Conservation (phyloP, 2,113 vertebrate species). For the Apodemus sylvaticus region DNA sequence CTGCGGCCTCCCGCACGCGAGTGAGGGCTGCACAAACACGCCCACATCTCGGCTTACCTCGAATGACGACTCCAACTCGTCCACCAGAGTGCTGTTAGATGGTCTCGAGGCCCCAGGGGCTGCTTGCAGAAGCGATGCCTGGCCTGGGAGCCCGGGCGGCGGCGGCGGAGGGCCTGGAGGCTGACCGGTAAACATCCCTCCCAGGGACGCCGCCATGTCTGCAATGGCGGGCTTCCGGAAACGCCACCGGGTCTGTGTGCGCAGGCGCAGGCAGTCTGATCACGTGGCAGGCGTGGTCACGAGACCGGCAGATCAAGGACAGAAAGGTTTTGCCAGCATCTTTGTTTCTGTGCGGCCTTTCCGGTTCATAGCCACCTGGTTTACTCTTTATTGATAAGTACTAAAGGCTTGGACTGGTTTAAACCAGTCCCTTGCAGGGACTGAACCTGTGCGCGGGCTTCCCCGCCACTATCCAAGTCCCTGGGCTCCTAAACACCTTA, state of each 20-base stretch:
- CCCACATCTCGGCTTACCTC: conserved; percentile 85
- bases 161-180: conserved; percentile 79
- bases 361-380: not conserved
- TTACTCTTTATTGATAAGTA: no score
- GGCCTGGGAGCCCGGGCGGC: conserved; percentile 84
- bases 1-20: not conserved
- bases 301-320: fast-evolving
- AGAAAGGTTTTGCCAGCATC: fast-evolving
- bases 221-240: fast-evolving
- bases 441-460: not conserved
- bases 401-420: not conserved
- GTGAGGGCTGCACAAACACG: not conserved
- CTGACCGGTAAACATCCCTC: conserved; percentile 91
- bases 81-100: conserved; percentile 91
- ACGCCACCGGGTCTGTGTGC: not conserved
- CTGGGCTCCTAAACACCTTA: not conserved
- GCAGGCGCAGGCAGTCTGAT: not conserved
- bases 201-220: conserved; percentile 88
- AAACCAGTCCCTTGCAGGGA: not conserved
- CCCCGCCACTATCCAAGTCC: no score
- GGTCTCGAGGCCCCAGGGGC: conserved; percentile 81
- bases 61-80: conserved; percentile 96
- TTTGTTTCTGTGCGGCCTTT: not conserved
- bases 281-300: not conserved
- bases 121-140: conserved; percentile 87